A percentile compares a stretch with the other conserved stretches of the same genome.
Evolutionary conservation across 2,113 vertebrate genomes (phyloP).

Genomic region (Nerophis lumbriciformis): DNA sequence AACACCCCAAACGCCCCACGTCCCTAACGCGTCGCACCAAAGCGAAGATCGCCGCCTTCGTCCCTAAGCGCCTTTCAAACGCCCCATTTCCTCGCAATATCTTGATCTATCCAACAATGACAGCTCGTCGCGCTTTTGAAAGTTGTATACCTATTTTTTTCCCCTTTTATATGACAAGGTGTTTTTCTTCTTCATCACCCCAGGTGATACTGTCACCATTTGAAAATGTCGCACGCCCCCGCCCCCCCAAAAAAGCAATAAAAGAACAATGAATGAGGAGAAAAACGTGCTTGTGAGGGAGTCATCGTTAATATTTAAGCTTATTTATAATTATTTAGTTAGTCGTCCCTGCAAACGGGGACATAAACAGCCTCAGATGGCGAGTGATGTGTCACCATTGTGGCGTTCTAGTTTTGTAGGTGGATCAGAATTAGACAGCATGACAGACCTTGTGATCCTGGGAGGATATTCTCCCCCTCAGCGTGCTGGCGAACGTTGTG

Average conservation of each 20-base stretch:
- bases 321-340: conserved; percentile 62
- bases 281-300: conserved; percentile 42
- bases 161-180: conserved; percentile 68
- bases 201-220: conserved; percentile 66
- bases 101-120: conserved; percentile 65
- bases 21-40: conserved; percentile 52
- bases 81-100: conserved; percentile 48
- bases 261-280: conserved; percentile 53
- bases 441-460: conserved; percentile 70
- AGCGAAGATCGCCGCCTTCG: conserved; percentile 45
- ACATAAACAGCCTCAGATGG: conserved; percentile 62
- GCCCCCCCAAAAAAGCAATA: conserved; percentile 42
- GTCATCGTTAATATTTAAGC: conserved; percentile 66
- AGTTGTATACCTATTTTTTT: conserved; percentile 56
- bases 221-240: conserved; percentile 54
- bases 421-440: conserved; percentile 68
- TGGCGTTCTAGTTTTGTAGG: conserved; percentile 66
- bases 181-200: conserved; percentile 67
- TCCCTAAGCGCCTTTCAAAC: conserved; percentile 61
- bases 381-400: conserved; percentile 51
- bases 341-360: conserved; percentile 50
- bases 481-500: conserved; percentile 40
- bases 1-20: conserved; percentile 50
- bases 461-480: conserved; percentile 61
- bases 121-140: conserved; percentile 66